These are phyloP conservation scores for Lagothrix lagotricha DNA, from an alignment of 2,797 vertebrate species.

Conservation along the genomic window DNA sequence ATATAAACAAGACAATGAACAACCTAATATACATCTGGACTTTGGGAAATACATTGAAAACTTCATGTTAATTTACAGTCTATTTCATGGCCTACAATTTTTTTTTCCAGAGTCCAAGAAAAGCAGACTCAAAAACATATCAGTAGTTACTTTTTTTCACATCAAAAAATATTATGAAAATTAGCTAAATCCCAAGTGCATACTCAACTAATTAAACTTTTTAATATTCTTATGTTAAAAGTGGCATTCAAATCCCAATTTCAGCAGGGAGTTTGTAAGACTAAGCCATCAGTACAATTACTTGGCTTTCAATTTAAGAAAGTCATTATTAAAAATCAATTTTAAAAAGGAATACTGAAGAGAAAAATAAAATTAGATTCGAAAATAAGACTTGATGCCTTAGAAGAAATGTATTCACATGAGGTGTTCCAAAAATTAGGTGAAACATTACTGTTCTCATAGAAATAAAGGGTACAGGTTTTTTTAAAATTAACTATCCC, in stretches of 20 bases:
- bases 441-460: slow-evolving; percentile 16
- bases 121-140: slow-evolving; percentile 18
- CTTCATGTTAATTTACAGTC: neutral
- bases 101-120: slow-evolving; percentile 26
- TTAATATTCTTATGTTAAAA: neutral
- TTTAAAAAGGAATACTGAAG: neutral
- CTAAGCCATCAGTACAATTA: neutral
- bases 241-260: neutral
- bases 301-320: slow-evolving; percentile 39
- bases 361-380: neutral
- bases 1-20: neutral
- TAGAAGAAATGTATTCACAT: neutral
- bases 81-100: neutral
- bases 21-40: neutral
- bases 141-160: neutral
- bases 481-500: neutral
- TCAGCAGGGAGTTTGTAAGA: neutral
- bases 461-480: neutral
- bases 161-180: slow-evolving; percentile 40
- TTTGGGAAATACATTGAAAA: neutral
- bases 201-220: neutral
- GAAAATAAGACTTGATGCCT: slow-evolving; percentile 23
- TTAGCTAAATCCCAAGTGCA: neutral
- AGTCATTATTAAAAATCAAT: neutral
- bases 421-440: neutral